A percentile compares a stretch with the other conserved stretches of the same genome.
Conservation (phyloP, 2,113 vertebrate species). For the Chloropsis cyanopogon region DNA sequence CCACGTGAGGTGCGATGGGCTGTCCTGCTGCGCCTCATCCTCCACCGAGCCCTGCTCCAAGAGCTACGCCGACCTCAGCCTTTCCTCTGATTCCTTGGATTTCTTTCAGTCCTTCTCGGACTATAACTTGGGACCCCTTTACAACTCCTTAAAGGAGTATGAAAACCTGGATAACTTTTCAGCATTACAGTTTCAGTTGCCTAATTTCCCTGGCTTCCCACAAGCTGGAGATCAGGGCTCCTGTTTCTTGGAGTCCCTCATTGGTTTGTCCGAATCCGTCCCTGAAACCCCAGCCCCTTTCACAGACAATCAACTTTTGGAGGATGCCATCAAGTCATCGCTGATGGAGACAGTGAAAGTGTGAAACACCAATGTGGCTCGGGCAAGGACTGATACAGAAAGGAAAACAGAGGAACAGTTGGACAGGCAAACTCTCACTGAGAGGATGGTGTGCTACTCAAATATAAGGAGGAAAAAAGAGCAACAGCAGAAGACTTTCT, state of each 20-base stretch:
- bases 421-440: neutral
- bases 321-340: slow-evolving; percentile 87
- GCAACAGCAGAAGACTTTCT: neutral
- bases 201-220: slow-evolving; percentile 81
- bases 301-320: slow-evolving; percentile 90
- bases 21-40: slow-evolving; percentile 73
- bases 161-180: slow-evolving; percentile 86
- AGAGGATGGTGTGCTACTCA: neutral
- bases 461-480: neutral
- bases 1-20: slow-evolving; percentile 7
- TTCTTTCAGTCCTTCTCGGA: slow-evolving; percentile 91
- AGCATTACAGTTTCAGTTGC: slow-evolving; percentile 81
- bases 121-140: slow-evolving; percentile 89
- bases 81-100: slow-evolving; percentile 91
- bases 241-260: slow-evolving; percentile 91
- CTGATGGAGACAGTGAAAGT: slow-evolving; percentile 89
- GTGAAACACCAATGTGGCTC: slow-evolving; percentile 28
- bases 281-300: slow-evolving; percentile 84
- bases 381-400: neutral
- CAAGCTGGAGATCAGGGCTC: slow-evolving; percentile 78
- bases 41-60: slow-evolving; percentile 73
- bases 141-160: slow-evolving; percentile 86
- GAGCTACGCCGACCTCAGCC: slow-evolving; percentile 89
- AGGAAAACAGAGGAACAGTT: neutral
- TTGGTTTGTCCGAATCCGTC: slow-evolving; percentile 87